Evolutionary conservation across 1,140 invertebrate species (phyloP).

Genomic region (Lasaia peninsularis): DNA sequence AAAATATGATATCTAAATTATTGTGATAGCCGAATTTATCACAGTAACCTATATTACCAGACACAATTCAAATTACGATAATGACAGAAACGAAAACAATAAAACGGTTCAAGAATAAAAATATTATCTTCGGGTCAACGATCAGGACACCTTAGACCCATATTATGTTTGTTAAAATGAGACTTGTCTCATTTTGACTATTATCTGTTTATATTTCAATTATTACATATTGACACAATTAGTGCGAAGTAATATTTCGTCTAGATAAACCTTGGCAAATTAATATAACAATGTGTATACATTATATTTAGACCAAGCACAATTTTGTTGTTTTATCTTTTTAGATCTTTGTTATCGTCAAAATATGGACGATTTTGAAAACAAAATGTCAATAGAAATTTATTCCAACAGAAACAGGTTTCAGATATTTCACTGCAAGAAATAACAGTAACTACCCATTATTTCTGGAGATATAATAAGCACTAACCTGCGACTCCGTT

Average conservation of each 20-base stretch:
- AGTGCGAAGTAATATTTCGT: background rate
- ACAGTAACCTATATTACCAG: slow-evolving; percentile 54
- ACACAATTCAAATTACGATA: slow-evolving; percentile 52
- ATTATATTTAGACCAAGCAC: background rate
- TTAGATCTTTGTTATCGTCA: no score
- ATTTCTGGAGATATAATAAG: no score
- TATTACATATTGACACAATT: slow-evolving; percentile 10
- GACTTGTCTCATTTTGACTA: slow-evolving; percentile 21
- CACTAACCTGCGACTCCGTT: no score
- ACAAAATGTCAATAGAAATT: no score
- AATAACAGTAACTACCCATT: no score
- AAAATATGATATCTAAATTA: slow-evolving; percentile 20
- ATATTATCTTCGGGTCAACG: slow-evolving; percentile 53
- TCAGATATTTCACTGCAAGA: no score
- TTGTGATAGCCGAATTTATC: slow-evolving; percentile 39
- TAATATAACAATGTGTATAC: background rate
- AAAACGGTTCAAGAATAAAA: slow-evolving; percentile 47
- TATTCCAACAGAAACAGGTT: no score
- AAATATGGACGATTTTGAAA: no score
- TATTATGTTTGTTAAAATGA: slow-evolving; percentile 35
- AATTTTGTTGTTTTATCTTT: no score
- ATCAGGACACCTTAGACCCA: slow-evolving; percentile 42
- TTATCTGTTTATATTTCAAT: slow-evolving; percentile 16
- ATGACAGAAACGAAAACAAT: slow-evolving; percentile 58
- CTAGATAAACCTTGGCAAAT: slow-evolving; percentile 3